Base-by-base conservation (phyloP, 2,113 vertebrate species). In the Nothocercus julius region DNA sequence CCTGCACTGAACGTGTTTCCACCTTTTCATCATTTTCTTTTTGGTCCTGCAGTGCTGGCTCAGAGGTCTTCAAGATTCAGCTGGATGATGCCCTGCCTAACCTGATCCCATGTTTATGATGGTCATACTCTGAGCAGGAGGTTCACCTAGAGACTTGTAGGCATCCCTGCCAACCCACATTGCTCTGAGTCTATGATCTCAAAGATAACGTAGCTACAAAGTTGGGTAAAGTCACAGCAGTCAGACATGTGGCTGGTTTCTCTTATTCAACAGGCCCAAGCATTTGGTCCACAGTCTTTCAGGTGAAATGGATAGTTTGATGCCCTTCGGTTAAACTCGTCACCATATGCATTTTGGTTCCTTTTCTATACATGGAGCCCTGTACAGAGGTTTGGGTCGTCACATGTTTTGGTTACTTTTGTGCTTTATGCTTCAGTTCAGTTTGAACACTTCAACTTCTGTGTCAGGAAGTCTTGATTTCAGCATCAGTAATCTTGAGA, bases 201-300 rank as follows among this genome's bases (percentile, higher is more conserved):
- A 42, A 20, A 30, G 13, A 32, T 44, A 32, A 67, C 7, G 12
- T 20, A 44, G 44, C 64, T 44, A 21, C 64, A 22, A 49, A 61
- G n/a, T 34, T 79, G 44, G 27, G 20, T 75, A 13, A 82, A 89
- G 34, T 69, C 38, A 10, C 15, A 59, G 81, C 0, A 2, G n/a
- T 70, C 36, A 85, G 47, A 56, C 2, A 0, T 17, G 5, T 0
- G 1, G 34, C n/a, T 22, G 61, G 30, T 9, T 16, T 74, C 75
- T 54, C 16, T 4, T 3, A 66, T 30, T 11, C 11, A 27, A 18
- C 49, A 74, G 56, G 42, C 30, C 28, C 3, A 3, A 56, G 45
- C 34, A 4, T 72, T 69, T 56, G 38, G 11, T 40, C 45, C 2
- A 0, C 40, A 62, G 32, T 8, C 54, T 86, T 69, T 17, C 16